Conservation (phyloP, 2,888 invertebrate species). For the Heliconius cydno region DNA sequence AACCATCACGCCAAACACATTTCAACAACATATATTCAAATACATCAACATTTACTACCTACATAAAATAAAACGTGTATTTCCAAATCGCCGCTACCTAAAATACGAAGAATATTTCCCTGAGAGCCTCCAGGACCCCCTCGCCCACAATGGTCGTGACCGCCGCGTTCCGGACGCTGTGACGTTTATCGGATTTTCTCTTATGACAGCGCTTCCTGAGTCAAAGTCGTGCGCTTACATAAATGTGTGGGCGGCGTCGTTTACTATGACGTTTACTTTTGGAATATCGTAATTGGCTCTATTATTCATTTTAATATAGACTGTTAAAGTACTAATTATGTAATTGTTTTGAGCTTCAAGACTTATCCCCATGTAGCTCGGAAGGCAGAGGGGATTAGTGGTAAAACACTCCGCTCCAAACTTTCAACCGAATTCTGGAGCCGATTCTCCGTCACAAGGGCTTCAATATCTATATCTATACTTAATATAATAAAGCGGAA, state of each 20-base stretch:
- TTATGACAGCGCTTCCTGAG: constrained; percentile 22
- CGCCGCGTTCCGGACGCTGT: constrained; percentile 19
- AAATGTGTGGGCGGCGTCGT: background rate
- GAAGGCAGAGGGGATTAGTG: no score
- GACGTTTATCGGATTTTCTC: constrained; percentile 25
- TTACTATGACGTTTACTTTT: constrained; percentile 5
- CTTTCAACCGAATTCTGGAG: no score
- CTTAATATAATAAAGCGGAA: no score
- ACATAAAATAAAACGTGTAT: constrained; percentile 9
- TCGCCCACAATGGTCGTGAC: constrained; percentile 17
- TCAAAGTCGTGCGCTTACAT: constrained; percentile 22
- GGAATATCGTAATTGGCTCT: background rate
- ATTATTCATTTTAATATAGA: background rate
- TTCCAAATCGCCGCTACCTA: background rate
- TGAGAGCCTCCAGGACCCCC: constrained; percentile 6
- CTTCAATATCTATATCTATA: no score
- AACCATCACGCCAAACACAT: no score
- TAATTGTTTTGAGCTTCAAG: no score
- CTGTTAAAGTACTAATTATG: background rate
- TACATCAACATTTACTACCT: background rate
- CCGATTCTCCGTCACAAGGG: no score
- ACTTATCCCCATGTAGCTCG: no score
- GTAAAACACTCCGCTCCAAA: no score
- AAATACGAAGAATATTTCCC: constrained; percentile 10
- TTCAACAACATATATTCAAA: no score